Conservation (phyloP, 2,888 invertebrate species). For the Oscheius sp. region DNA sequence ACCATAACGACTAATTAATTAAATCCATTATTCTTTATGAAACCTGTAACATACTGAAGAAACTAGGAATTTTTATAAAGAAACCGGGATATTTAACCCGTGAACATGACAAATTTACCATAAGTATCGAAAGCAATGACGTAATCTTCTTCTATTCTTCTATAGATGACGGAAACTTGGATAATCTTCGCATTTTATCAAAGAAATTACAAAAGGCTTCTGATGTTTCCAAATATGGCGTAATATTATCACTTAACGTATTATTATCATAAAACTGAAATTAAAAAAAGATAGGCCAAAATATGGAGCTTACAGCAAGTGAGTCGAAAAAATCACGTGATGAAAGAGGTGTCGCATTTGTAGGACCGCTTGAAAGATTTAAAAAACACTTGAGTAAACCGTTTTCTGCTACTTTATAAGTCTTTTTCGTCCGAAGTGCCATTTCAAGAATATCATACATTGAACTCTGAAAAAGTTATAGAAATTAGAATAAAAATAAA, state of each 20-base stretch:
- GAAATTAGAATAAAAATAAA: not conserved
- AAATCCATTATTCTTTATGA: no score
- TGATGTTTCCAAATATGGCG: not conserved
- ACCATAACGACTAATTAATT: no score
- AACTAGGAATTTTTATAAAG: no score
- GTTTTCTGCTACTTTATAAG: slow-evolving; percentile 15
- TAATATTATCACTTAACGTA: not conserved
- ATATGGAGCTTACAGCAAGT: slow-evolving; percentile 1
- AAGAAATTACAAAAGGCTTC: slow-evolving; percentile 8
- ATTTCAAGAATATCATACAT: slow-evolving; percentile 20
- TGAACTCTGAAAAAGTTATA: not conserved
- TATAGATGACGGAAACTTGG: not conserved
- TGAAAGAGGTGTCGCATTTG: not conserved
- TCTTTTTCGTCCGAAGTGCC: slow-evolving; percentile 8
- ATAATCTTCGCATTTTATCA: slow-evolving; percentile 17
- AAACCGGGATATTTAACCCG: no score
- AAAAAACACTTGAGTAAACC: slow-evolving; percentile 22
- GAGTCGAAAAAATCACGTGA: slow-evolving; percentile 24
- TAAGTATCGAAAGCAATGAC: not conserved
- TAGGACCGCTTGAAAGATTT: not conserved
- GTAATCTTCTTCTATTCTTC: not conserved
- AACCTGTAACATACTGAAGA: no score
- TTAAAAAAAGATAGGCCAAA: not conserved
- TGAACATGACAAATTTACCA: not conserved
- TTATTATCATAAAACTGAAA: slow-evolving; percentile 8